phyloP scores from a whole-genome alignment of 2,888 invertebrate species.

The Diplazon laetatorius region DNA sequence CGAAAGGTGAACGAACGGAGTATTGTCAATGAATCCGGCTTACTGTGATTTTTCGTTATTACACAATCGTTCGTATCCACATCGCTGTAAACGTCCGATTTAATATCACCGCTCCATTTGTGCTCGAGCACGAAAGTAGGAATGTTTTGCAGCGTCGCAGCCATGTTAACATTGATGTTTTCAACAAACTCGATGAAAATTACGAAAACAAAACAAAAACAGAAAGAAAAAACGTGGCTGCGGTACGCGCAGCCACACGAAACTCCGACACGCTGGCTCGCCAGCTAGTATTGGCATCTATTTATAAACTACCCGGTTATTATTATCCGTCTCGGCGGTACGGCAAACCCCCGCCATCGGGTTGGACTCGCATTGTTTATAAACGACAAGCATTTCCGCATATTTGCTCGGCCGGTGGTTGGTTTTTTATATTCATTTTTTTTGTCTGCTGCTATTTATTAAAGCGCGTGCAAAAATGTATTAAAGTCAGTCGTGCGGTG shows the following conservation, averaged over 20 bases:
- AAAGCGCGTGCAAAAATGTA: not conserved
- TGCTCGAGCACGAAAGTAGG: slow-evolving; percentile 81
- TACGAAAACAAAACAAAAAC: too few relatives aligned
- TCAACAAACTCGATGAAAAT: slow-evolving; percentile 11
- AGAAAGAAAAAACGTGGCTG: slow-evolving; percentile 38
- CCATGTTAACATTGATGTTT: slow-evolving; percentile 72
- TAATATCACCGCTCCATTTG: slow-evolving; percentile 80
- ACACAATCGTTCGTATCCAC: slow-evolving; percentile 64
- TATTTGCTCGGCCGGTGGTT: not conserved
- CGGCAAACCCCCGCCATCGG: slow-evolving; percentile 35
- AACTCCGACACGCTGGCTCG: slow-evolving; percentile 49
- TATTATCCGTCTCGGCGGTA: slow-evolving; percentile 72
- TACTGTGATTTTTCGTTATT: slow-evolving; percentile 67
- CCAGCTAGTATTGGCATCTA: slow-evolving; percentile 71
- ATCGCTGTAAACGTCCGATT: slow-evolving; percentile 75
- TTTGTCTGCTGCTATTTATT: not conserved
- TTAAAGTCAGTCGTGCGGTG: too few relatives aligned
- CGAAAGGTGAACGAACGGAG: slow-evolving; percentile 1
- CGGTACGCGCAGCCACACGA: slow-evolving; percentile 40
- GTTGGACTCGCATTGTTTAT: slow-evolving; percentile 37
- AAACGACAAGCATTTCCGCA: slow-evolving; percentile 6
- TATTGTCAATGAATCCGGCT: slow-evolving; percentile 60
- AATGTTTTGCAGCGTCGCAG: slow-evolving; percentile 79
- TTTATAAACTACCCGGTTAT: slow-evolving; percentile 76
- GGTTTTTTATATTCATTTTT: not conserved